Conservation (phyloP, 2,797 vertebrate genomes). For the Lepilemur ruficaudatus region DNA sequence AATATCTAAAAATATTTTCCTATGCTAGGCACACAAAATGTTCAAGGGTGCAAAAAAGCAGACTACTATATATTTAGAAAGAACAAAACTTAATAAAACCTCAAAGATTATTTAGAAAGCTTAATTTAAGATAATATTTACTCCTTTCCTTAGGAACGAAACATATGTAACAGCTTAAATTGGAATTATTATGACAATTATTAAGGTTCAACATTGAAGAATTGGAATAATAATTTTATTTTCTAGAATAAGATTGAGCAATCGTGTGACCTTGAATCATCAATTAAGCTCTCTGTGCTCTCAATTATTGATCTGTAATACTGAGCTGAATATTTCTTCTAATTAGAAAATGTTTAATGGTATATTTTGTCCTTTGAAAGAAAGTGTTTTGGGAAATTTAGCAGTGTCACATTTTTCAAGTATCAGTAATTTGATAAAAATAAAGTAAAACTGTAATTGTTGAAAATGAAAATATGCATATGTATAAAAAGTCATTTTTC, state of each 20-base stretch:
- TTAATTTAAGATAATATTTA: neutral
- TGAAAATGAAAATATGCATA: neutral
- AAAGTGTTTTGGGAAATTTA: slow-evolving; percentile 17
- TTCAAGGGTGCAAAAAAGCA: neutral
- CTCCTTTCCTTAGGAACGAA: neutral
- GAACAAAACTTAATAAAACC: neutral
- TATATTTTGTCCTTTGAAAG: neutral
- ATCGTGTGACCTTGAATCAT: neutral
- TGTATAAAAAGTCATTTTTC: neutral
- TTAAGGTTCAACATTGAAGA: neutral
- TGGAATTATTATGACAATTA: neutral
- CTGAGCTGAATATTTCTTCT: neutral
- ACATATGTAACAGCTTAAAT: neutral
- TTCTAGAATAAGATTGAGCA: slow-evolving; percentile 22
- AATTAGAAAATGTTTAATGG: neutral
- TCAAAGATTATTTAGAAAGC: slow-evolving; percentile 9
- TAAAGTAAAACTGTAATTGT: neutral
- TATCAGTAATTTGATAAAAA: neutral
- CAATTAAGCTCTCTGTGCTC: neutral
- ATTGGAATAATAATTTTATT: neutral
- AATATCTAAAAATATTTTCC: neutral
- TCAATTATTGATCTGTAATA: neutral
- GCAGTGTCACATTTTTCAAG: neutral
- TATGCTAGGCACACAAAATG: neutral
- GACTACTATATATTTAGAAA: neutral